A percentile compares a stretch with the other conserved stretches of the same genome.
These are phyloP conservation scores for Stegana nigrithorax DNA, from an alignment of 2,888 invertebrate genomes.

Conservation along the genomic window DNA sequence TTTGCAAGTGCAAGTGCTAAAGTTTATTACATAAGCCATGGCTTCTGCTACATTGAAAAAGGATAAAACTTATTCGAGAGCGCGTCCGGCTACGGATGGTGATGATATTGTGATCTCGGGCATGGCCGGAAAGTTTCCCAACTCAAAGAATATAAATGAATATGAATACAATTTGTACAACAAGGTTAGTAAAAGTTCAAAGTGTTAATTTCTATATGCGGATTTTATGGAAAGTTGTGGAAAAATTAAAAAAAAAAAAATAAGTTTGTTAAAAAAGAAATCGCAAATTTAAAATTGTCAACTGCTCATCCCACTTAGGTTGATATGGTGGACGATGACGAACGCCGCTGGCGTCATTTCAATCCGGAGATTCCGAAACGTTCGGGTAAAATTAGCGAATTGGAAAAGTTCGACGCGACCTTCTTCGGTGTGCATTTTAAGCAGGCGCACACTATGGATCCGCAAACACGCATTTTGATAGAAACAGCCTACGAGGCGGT, in stretches of 20 bases:
- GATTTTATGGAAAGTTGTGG: not conserved
- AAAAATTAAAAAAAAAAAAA: not conserved
- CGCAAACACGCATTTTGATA: slow-evolving; percentile 81
- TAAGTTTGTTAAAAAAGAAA: not conserved
- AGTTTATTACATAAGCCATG: slow-evolving; percentile 33
- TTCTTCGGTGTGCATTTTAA: slow-evolving; percentile 82
- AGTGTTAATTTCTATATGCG: not conserved
- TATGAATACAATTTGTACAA: slow-evolving; percentile 75
- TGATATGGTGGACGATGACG: slow-evolving; percentile 86
- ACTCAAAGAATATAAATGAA: slow-evolving; percentile 74
- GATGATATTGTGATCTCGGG: slow-evolving; percentile 73
- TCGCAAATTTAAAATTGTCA: slow-evolving; percentile 9
- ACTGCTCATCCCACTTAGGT: slow-evolving; percentile 69
- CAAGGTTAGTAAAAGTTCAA: slow-evolving; percentile 64
- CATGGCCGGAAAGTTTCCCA: slow-evolving; percentile 75
- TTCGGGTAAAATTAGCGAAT: slow-evolving; percentile 78
- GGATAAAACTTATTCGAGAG: slow-evolving; percentile 56
- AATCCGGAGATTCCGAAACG: slow-evolving; percentile 81
- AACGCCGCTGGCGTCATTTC: slow-evolving; percentile 80
- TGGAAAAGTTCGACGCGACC: slow-evolving; percentile 81
- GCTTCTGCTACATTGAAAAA: slow-evolving; percentile 37
- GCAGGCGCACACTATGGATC: slow-evolving; percentile 82
- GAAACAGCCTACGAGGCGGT: slow-evolving; percentile 84
- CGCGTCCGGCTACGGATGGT: slow-evolving; percentile 65
- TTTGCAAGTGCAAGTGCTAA: too few species aligned